phyloP scores from a whole-genome alignment of 1,140 invertebrate genomes.

The Luehdorfia chinensis region DNA sequence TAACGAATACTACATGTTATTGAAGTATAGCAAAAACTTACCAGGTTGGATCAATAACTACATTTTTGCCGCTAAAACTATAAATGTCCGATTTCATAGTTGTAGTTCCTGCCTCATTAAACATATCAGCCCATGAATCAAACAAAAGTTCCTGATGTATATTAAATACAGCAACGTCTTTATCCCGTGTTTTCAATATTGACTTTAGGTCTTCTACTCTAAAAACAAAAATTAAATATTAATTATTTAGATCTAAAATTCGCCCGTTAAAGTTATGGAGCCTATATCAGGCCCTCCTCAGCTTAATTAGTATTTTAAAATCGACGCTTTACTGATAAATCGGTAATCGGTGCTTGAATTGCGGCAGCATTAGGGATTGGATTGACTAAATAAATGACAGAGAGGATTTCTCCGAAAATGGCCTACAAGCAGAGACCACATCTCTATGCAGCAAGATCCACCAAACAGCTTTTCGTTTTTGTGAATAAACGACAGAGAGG shows the following conservation, averaged over 20 bases:
- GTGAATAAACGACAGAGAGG: too few species aligned
- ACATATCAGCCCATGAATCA: constrained; percentile 94
- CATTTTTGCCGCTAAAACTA: constrained; percentile 94
- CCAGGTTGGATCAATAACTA: constrained; percentile 84
- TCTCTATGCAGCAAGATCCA: too few species aligned
- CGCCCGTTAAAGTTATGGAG: too few species aligned
- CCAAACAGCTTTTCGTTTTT: too few species aligned
- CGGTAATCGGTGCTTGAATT: too few species aligned
- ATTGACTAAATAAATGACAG: constrained; percentile 12
- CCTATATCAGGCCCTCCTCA: too few species aligned
- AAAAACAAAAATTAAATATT: constrained; percentile 21
- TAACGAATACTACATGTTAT: too few species aligned
- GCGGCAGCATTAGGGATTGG: constrained; percentile 5
- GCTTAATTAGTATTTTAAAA: not conserved
- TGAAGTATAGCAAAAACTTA: too few species aligned
- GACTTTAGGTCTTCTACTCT: constrained; percentile 92
- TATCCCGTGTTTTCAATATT: constrained; percentile 88
- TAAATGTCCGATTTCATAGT: constrained; percentile 91
- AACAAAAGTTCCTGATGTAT: constrained; percentile 92
- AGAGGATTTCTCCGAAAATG: too few species aligned
- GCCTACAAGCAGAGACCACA: too few species aligned
- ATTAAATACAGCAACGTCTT: constrained; percentile 93
- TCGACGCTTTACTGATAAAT: not conserved
- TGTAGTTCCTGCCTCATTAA: constrained; percentile 86
- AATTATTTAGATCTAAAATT: not conserved